These are phyloP conservation scores for Eumacrocentrus americanus DNA, from an alignment of 2,888 invertebrate species.

Conservation along the genomic window DNA sequence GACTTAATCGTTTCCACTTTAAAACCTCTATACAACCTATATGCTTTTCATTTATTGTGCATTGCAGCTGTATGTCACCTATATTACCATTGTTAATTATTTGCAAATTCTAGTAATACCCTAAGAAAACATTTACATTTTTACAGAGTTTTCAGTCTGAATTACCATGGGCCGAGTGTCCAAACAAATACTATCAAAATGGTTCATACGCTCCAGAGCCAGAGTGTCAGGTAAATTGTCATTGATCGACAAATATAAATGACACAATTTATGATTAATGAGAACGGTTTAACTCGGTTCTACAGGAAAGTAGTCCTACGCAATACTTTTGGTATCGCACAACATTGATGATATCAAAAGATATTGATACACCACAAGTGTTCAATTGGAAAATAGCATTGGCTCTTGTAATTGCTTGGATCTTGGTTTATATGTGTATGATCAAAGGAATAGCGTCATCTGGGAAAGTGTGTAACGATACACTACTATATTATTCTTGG, in stretches of 20 bases:
- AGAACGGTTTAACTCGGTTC: conserved; percentile 36
- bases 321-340: conserved; percentile 96
- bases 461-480: conserved; percentile 74
- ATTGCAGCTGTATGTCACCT: background rate
- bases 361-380: conserved; percentile 81
- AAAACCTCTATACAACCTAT: background rate
- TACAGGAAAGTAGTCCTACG: conserved; percentile 85
- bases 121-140: conserved; percentile 20
- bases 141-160: conserved; percentile 85
- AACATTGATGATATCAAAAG: conserved; percentile 87
- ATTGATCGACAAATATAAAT: background rate
- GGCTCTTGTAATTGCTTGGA: conserved; percentile 88
- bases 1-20: background rate
- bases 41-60: background rate
- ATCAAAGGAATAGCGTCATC: conserved; percentile 97
- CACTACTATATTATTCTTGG: too few species aligned
- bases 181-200: conserved; percentile 79
- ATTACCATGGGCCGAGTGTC: conserved; percentile 91
- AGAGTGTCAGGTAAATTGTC: conserved; percentile 76
- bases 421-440: conserved; percentile 94
- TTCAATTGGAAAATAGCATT: conserved; percentile 93
- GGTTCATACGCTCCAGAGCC: conserved; percentile 80
- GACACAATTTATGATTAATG: background rate
- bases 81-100: too few species aligned
- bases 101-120: too few species aligned